A percentile compares a stretch with the other conserved stretches of the same genome.
Conservation (phyloP, 2,797 vertebrate genomes). For the Mus minutoides region DNA sequence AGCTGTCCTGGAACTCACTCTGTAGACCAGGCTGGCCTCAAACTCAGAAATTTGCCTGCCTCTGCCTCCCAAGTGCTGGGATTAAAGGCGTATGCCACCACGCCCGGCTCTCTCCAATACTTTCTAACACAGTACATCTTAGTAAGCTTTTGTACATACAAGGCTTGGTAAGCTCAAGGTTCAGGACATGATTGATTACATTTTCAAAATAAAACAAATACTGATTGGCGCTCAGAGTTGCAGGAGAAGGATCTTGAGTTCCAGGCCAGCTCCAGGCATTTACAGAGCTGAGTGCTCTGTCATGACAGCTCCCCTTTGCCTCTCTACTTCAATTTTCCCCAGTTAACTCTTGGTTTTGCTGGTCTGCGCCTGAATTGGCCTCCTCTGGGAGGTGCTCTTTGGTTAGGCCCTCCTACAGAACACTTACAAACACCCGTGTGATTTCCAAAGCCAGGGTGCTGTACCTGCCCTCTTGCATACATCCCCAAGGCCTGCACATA, state of each 20-base stretch:
- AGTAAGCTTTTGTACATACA: conserved; percentile 10
- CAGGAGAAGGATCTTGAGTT: background rate
- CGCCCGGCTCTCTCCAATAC: background rate
- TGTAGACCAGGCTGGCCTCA: background rate
- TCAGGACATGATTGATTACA: background rate
- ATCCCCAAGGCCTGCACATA: background rate
- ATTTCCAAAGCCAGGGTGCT: background rate
- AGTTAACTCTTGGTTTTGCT: background rate
- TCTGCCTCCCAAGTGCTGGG: background rate
- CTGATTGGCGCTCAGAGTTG: background rate
- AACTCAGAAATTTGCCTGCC: background rate
- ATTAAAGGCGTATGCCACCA: background rate
- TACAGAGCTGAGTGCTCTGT: background rate
- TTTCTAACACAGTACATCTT: background rate
- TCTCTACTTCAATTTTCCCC: background rate
- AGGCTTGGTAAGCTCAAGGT: conserved; percentile 15
- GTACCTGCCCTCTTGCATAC: background rate
- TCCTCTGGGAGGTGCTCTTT: background rate
- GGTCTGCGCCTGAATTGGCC: background rate
- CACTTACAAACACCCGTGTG: background rate
- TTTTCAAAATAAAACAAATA: background rate
- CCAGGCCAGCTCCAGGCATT: background rate
- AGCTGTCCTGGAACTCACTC: background rate
- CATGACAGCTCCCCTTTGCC: background rate
- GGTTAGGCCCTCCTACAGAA: background rate